These are phyloP conservation scores for Blennius ocellaris DNA, from an alignment of 2,113 vertebrate genomes.

Conservation along the genomic window DNA sequence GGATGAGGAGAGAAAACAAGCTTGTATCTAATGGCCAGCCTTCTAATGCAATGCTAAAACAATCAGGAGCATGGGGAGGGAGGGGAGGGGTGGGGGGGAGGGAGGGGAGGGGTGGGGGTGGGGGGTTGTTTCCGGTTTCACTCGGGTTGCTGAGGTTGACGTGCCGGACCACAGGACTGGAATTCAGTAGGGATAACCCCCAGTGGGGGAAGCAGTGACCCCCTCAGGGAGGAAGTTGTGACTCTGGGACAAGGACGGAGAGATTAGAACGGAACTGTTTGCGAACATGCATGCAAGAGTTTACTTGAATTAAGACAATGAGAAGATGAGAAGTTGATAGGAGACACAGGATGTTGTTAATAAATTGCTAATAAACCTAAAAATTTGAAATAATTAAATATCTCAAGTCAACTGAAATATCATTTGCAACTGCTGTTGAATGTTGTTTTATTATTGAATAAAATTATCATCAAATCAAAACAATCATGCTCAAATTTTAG, in stretches of 20 bases:
- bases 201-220: conserved; percentile 27
- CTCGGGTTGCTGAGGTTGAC: conserved; percentile 35
- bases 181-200: conserved; percentile 48
- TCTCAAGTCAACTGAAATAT: too few species aligned
- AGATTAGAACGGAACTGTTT: conserved; percentile 41
- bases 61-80: conserved; percentile 52
- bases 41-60: conserved; percentile 72
- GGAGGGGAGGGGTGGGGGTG: too few species aligned
- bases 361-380: too few species aligned
- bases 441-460: too few species aligned
- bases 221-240: conserved; percentile 62
- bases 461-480: too few species aligned
- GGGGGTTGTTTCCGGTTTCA: conserved; percentile 40
- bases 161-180: conserved; percentile 3
- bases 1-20: conserved; percentile 58
- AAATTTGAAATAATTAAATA: too few species aligned
- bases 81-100: too few species aligned
- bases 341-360: too few species aligned
- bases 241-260: conserved; percentile 38
- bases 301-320: too few species aligned
- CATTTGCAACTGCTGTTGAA: too few species aligned
- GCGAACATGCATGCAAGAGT: conserved; percentile 31
- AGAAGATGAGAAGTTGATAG: too few species aligned
- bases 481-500: too few species aligned
- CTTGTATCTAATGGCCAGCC: conserved; percentile 59